Percentiles rank a stretch among this genome's conserved stretches.
Evolutionary conservation across 1,140 invertebrate genomes (phyloP).

Genomic region (Lordiphosa clarofinis): DNA sequence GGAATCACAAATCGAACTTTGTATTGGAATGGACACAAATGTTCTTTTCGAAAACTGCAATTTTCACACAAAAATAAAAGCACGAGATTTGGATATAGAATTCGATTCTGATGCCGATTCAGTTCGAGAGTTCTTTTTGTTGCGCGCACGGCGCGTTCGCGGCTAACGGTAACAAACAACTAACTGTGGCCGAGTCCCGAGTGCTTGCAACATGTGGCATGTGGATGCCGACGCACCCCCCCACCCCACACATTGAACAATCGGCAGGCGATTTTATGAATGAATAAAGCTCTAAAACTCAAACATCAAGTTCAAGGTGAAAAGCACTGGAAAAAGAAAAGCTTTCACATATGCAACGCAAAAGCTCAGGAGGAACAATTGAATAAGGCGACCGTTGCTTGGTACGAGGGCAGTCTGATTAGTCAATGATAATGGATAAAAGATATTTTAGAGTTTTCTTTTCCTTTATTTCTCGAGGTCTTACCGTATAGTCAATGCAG

Average conservation of each 20-base stretch:
- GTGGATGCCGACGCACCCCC: slow-evolving; percentile 9
- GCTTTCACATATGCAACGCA: too few species aligned
- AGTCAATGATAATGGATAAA: too few species aligned
- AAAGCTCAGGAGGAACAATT: too few species aligned
- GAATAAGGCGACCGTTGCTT: too few species aligned
- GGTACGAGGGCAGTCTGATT: too few species aligned
- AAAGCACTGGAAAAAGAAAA: slow-evolving; percentile 23
- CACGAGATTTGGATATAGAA: slow-evolving; percentile 5
- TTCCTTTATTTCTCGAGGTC: too few species aligned
- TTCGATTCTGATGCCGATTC: slow-evolving; percentile 5
- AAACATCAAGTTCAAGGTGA: slow-evolving; percentile 55
- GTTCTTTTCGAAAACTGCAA: slow-evolving; percentile 19
- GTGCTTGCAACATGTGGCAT: slow-evolving; percentile 69
- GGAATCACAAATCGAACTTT: not conserved
- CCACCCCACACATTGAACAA: slow-evolving; percentile 40
- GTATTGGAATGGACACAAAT: slow-evolving; percentile 1
- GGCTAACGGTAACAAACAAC: slow-evolving; percentile 69
- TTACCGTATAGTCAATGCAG: too few species aligned
- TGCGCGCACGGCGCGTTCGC: slow-evolving; percentile 51
- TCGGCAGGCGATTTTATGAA: slow-evolving; percentile 54
- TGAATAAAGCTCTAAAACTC: slow-evolving; percentile 25
- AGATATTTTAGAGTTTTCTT: too few species aligned
- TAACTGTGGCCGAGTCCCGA: slow-evolving; percentile 19
- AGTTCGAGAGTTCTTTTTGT: slow-evolving; percentile 14
- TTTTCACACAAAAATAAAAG: slow-evolving; percentile 2